Evolutionary conservation across 2,113 vertebrate species (phyloP).

Genomic region (Terrapene triunguis): DNA sequence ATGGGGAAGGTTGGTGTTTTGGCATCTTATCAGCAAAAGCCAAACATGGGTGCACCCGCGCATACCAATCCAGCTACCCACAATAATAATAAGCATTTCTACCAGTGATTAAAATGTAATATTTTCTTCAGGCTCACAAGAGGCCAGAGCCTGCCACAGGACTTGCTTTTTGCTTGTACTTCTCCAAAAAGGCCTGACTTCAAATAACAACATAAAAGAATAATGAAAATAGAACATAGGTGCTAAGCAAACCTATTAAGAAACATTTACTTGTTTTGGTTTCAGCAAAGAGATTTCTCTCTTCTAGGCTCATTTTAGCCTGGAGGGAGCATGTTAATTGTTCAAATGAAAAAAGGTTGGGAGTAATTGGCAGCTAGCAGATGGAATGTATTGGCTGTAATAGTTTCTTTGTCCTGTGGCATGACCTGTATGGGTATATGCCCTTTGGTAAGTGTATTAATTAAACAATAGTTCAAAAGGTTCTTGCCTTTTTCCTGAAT

Average conservation of each 20-base stretch:
- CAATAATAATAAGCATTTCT: slow-evolving; percentile 21
- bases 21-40: slow-evolving; percentile 15
- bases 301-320: neutral
- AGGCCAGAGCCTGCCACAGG: neutral
- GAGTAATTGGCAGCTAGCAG: neutral
- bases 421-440: neutral
- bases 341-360: neutral
- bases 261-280: neutral
- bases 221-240: neutral
- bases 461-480: neutral
- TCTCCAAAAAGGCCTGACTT: neutral
- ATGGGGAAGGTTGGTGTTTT: slow-evolving; percentile 3
- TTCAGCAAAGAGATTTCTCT: neutral
- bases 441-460: neutral
- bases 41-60: neutral
- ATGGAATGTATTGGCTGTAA: neutral
- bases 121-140: neutral
- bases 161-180: neutral
- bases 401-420: neutral
- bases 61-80: neutral
- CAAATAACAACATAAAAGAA: neutral
- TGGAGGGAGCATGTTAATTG: neutral
- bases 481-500: neutral
- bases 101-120: neutral
- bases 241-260: neutral